phyloP scores from a whole-genome alignment of 2,113 vertebrate genomes.

The Macquaria australasica region DNA sequence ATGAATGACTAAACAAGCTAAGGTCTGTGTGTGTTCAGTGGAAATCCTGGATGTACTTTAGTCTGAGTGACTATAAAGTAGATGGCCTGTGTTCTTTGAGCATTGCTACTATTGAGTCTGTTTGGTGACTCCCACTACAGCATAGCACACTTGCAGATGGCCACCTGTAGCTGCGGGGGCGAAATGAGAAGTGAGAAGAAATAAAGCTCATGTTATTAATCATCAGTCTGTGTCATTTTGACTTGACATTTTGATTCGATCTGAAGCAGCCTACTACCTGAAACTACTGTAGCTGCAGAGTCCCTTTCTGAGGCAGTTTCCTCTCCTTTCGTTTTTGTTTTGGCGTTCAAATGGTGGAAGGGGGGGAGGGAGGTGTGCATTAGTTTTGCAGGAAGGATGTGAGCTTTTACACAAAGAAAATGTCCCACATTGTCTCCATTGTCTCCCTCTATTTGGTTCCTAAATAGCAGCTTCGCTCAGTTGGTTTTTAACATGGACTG shows the following conservation, averaged over 20 bases:
- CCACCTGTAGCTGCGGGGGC: conserved; percentile 1
- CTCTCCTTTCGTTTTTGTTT: conserved; percentile 60
- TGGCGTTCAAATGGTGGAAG: too few relatives aligned
- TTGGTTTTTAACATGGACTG: conserved; percentile 14
- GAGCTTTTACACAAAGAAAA: conserved; percentile 79
- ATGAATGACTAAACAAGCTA: neutral
- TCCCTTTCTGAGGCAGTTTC: conserved; percentile 51
- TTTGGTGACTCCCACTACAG: neutral
- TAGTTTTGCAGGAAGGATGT: conserved; percentile 81
- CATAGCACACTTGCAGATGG: neutral
- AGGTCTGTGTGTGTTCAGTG: conserved; percentile 20
- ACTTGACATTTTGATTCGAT: neutral
- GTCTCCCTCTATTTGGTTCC: neutral
- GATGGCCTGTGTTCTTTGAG: conserved; percentile 1
- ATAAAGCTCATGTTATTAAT: neutral
- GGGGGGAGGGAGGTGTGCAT: conserved; percentile 14
- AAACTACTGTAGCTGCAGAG: neutral
- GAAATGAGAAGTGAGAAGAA: conserved; percentile 2
- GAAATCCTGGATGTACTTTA: conserved; percentile 1
- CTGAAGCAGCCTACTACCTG: neutral
- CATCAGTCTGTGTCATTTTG: neutral
- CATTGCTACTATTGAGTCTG: neutral
- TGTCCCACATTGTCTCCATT: conserved; percentile 65
- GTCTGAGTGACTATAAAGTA: conserved; percentile 23
- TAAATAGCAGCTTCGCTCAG: conserved; percentile 28